Evolutionary conservation across 2,888 invertebrate genomes (phyloP), one percentile per base, ranked within the genome.

Genomic region (Onthophagus sagittarius): DNA sequence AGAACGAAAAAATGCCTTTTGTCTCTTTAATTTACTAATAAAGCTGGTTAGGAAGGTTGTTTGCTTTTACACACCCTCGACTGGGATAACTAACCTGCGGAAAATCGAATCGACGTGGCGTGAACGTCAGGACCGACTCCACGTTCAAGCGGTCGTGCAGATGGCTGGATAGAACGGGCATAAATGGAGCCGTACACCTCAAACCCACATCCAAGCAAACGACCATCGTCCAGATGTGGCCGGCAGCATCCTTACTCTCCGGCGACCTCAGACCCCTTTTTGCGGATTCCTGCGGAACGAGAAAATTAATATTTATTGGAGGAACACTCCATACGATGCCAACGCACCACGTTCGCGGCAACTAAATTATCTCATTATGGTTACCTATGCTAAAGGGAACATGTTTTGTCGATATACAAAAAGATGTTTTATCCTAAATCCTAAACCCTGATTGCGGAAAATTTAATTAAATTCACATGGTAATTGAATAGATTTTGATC

Each of bases 151-250:
- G 89, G 85, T 97, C 97, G 88, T 91, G 99, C 78, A 99, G 86
- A 86, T 99, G 99, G 85, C 99, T 98, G 0, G 95, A 93, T 76
- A 99, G 90, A 85, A 94, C 97, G 0, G 99, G 99, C 99, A 99
- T 99, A 85, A 99, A 95, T 0, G 99, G 99, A 76, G 95, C 93
- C 13, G 99, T 88, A 73, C 97, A 87, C 76, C 95, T 90, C 39
- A 99, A 88, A 0, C 95, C 97, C 4, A 90, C 88, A 81, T 98
- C 96, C 69, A 99, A 86, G 62, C 93, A 93, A 0, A 91, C 92
- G 84, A 94, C 94, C 1, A 99, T 88, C 0, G 94, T 92, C 77
- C 90, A 90, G 23, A 93, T 82, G 77, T 85, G 90, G 0, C 93
- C 93, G 63, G 88, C 87, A 6, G 88, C 86, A 77, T 90, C 89